Base-by-base conservation (phyloP, 2,113 vertebrate genomes). In the Hippopotamus amphibius region DNA sequence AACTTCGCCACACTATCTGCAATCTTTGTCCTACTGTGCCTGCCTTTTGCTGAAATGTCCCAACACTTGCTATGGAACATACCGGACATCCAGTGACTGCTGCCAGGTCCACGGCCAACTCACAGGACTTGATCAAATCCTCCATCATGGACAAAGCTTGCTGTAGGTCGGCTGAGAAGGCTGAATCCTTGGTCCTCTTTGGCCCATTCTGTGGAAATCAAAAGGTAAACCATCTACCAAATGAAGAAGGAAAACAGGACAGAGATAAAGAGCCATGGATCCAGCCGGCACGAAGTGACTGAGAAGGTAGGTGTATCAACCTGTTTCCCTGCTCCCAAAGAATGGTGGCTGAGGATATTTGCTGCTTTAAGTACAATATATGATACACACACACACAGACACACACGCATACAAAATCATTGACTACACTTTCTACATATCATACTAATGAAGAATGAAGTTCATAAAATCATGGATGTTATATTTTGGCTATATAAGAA, bases 111-210 rank as follows among this genome's bases (percentile, higher is more conserved):
- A 94, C 57, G 0, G 93, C 90, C 96, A 98, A 41, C 37, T 97
- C 97, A 80, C 97, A 98, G 37, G 97, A 97, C 84, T 69, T 80
- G 90, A 97, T 97, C 88, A 97, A 50, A 82, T 94, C 95, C 43
- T 96, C 96, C 21, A 98, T 6, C 93, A 96, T 24, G 19, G 59
- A 68, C 80, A 97, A 66, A 65, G 97, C 97, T 57, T 97, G 93
- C 0, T 65, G 90, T 11, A 96, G 74, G 55, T 96, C 57, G 0
- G 74, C 80, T 79, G 66, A 84, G 80, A 79, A 77, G 2, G 57
- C 7, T 5, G 88, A 79, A 37, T 84, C 63, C 43, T 90, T n/a
- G 63, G 90, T 93, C 55, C 33, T 94, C 90, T 87, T 50, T 16
- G 74, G 74, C 14, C 28, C 15, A 26, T 65, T 53, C 97, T 97